Evolutionary conservation across 2,113 vertebrate species (phyloP), one percentile per base, ranked within the genome.

Genomic region (Grammomys dolichurus): DNA sequence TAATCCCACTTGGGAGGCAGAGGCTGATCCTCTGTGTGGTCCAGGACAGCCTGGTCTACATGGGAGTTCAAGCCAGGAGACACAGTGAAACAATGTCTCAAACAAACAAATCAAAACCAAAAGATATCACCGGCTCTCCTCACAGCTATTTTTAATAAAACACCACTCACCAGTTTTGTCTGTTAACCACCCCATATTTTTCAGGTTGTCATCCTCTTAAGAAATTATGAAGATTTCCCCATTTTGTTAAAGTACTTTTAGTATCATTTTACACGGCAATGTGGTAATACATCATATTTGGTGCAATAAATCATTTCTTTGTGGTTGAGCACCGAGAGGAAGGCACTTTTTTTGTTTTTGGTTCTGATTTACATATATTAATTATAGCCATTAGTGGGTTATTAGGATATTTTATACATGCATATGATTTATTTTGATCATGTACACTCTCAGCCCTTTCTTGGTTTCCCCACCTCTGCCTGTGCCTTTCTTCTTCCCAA

Each of bases 141-240:
- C 43, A 89, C 0, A 60, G 73, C 92, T 92, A 76, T 87, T 90
- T 95, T 92, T 92, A 95, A 54, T 73, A 91, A 22, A 1, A 26
- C 48, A 80, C 84, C 60, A 26, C 11, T 90, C 88, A 3, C 72
- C 65, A 43, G 80, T 82, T 96, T 89, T 85, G 1, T 93, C 60
- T 95, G n/a, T 76, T 89, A 87, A 67, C 22, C 2, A 51, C 43
- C 60, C 14, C 46, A 89, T 90, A 87, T 96, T 56, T 65, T n/a
- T 90, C 19, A 75, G 87, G 31, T 70, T 92, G 17, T 10, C 75
- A 51, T 69, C 69, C 84, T 46, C 22, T 80, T 92, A 51, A 87
- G 87, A 87, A 95, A 75, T 78, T 19, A 75, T 78, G 43, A 80
- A 90, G 10, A 87, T 58, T 90, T 95, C 10, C 70, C 13, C 24